Conservation (phyloP, 2,113 vertebrate genomes). For the Eurypyga helias region DNA sequence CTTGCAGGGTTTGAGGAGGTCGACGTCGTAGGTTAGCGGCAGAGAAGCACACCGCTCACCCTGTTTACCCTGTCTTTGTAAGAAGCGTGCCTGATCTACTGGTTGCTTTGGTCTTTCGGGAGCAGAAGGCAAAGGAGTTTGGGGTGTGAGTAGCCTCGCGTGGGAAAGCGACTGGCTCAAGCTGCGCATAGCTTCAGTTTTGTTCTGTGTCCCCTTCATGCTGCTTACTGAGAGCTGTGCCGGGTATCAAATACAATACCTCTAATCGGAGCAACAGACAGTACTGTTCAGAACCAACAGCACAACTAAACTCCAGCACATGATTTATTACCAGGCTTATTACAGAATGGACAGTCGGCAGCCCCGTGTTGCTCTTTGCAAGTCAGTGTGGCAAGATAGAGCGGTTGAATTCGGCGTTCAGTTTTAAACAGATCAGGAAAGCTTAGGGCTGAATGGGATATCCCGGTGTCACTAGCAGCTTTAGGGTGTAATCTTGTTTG, state of each 20-base stretch:
- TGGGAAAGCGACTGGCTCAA: background rate
- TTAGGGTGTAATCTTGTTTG: slow-evolving; percentile 21
- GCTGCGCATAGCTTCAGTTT: background rate
- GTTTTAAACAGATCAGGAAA: background rate
- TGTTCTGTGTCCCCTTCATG: background rate
- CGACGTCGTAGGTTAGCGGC: fast-evolving
- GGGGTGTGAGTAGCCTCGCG: background rate
- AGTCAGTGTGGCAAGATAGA: background rate
- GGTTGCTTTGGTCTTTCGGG: background rate
- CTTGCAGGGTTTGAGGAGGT: background rate
- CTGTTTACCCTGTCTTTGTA: background rate
- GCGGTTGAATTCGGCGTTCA: background rate
- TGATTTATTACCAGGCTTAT: background rate
- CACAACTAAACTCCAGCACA: background rate
- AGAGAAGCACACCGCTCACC: background rate
- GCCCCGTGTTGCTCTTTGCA: background rate
- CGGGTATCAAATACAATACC: fast-evolving
- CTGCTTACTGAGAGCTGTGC: background rate
- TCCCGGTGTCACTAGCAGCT: background rate
- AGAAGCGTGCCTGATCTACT: background rate
- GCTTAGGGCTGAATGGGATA: background rate
- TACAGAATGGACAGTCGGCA: background rate
- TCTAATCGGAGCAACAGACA: background rate
- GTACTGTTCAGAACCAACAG: background rate
- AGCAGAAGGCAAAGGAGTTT: background rate